phyloP scores from a whole-genome alignment of 2,797 vertebrate species.

The Nannoperca obscura region DNA sequence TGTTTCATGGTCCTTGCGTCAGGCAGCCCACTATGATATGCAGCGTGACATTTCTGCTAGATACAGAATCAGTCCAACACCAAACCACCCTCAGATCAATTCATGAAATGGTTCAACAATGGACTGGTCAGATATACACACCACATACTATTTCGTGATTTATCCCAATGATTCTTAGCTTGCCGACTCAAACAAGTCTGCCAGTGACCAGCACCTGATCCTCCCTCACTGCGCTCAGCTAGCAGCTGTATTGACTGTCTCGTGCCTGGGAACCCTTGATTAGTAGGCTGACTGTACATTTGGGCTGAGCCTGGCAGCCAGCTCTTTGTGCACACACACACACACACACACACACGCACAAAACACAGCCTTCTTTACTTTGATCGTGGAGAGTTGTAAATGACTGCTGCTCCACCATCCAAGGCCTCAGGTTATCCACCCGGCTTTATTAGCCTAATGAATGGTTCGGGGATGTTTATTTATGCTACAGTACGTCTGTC shows the following conservation, averaged over 20 bases:
- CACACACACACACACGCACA: constrained; percentile 21
- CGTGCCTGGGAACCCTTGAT: constrained; percentile 69
- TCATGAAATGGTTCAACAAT: not conserved
- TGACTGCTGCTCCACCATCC: constrained; percentile 45
- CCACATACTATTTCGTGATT: constrained; percentile 29
- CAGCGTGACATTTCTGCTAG: not conserved
- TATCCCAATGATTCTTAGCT: constrained; percentile 13
- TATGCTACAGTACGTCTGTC: constrained; percentile 41
- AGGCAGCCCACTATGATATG: no score
- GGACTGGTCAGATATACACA: not conserved
- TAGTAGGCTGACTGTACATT: constrained; percentile 63
- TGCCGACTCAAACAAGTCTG: constrained; percentile 29
- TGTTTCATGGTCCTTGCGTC: no score
- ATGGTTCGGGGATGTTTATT: constrained; percentile 67
- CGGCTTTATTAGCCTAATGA: constrained; percentile 76
- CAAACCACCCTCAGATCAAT: not conserved
- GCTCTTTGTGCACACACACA: constrained; percentile 18
- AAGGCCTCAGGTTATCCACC: constrained; percentile 63
- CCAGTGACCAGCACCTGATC: constrained; percentile 33
- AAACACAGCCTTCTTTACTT: constrained; percentile 55
- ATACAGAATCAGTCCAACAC: not conserved
- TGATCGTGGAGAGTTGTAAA: constrained; percentile 70
- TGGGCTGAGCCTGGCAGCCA: constrained; percentile 49
- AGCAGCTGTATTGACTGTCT: constrained; percentile 79
- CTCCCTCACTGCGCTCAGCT: constrained; percentile 27